A percentile compares a stretch with the other conserved stretches of the same genome.
These are phyloP conservation scores for Carapus acus DNA, from an alignment of 2,797 vertebrate genomes.

Conservation along the genomic window DNA sequence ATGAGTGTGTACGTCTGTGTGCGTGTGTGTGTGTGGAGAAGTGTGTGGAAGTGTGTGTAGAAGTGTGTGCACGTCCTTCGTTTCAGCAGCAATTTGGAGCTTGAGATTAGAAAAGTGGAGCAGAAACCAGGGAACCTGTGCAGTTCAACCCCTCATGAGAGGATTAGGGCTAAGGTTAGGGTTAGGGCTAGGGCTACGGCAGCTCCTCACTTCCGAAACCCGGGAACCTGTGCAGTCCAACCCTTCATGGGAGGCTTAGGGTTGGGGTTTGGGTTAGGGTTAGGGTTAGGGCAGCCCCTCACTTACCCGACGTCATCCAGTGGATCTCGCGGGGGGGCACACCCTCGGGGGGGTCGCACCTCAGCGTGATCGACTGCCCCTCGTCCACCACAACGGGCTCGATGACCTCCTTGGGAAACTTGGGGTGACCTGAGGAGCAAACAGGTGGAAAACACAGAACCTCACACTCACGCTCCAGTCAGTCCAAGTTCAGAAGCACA, in stretches of 20 bases:
- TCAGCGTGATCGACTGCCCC: conserved; percentile 79
- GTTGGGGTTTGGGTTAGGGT: too few species aligned
- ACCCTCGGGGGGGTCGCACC: conserved; percentile 85
- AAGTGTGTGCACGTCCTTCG: too few species aligned
- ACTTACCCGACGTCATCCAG: conserved; percentile 97
- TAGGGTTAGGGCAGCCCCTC: conserved; percentile 28
- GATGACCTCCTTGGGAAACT: conserved; percentile 85
- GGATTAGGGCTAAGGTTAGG: too few species aligned
- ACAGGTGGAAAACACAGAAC: too few species aligned
- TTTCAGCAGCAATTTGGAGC: neutral
- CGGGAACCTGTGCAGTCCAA: too few species aligned
- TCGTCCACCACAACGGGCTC: conserved; percentile 77
- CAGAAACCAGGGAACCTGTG: neutral
- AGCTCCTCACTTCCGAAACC: too few species aligned
- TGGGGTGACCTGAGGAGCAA: conserved; percentile 74
- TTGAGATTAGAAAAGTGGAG: neutral
- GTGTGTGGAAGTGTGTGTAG: conserved; percentile 1
- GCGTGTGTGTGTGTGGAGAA: neutral
- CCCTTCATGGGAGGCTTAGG: too few species aligned
- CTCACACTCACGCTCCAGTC: too few species aligned
- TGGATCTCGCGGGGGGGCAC: conserved; percentile 81
- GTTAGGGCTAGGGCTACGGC: too few species aligned
- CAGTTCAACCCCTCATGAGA: too few species aligned
- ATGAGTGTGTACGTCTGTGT: conserved; percentile 1
- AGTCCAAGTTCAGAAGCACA: neutral